These are phyloP conservation scores for Triplophysa yarkandensis DNA, from an alignment of 2,797 vertebrate genomes.

Conservation along the genomic window DNA sequence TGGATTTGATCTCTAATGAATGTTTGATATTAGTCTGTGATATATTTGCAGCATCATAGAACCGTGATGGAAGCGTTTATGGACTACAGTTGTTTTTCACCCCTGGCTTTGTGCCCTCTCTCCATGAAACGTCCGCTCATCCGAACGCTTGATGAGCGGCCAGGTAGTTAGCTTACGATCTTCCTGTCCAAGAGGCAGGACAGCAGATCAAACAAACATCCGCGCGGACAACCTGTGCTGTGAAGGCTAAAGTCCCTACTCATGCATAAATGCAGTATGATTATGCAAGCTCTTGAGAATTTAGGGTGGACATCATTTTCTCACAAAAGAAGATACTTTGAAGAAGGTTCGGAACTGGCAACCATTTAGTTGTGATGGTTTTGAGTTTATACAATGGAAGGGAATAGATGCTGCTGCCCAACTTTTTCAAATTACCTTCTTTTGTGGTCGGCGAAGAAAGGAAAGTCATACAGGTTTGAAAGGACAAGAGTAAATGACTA, in stretches of 20 bases:
- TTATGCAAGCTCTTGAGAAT: slow-evolving; percentile 4
- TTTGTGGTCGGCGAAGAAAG: too few relatives aligned
- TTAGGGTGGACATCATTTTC: neutral
- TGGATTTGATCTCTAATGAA: neutral
- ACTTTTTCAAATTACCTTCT: too few relatives aligned
- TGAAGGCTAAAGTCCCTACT: neutral
- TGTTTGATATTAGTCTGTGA: slow-evolving; percentile 4
- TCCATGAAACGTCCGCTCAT: neutral
- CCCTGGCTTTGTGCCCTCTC: slow-evolving; percentile 9
- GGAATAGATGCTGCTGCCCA: too few relatives aligned
- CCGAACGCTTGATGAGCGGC: slow-evolving; percentile 21
- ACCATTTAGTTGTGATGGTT: too few relatives aligned
- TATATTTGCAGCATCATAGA: slow-evolving; percentile 28
- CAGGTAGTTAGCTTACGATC: slow-evolving; percentile 27
- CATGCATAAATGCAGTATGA: slow-evolving; percentile 16
- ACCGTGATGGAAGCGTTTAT: slow-evolving; percentile 20
- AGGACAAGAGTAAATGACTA: too few relatives aligned
- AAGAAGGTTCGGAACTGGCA: too few relatives aligned
- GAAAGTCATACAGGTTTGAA: too few relatives aligned
- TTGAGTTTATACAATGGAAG: too few relatives aligned
- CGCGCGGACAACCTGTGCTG: slow-evolving; percentile 4
- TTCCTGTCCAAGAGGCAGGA: slow-evolving; percentile 38
- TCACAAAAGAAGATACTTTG: too few relatives aligned
- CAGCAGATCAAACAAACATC: slow-evolving; percentile 29
- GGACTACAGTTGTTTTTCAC: slow-evolving; percentile 17